Base-by-base conservation (phyloP, 2,797 vertebrate genomes). In the Falco peregrinus region DNA sequence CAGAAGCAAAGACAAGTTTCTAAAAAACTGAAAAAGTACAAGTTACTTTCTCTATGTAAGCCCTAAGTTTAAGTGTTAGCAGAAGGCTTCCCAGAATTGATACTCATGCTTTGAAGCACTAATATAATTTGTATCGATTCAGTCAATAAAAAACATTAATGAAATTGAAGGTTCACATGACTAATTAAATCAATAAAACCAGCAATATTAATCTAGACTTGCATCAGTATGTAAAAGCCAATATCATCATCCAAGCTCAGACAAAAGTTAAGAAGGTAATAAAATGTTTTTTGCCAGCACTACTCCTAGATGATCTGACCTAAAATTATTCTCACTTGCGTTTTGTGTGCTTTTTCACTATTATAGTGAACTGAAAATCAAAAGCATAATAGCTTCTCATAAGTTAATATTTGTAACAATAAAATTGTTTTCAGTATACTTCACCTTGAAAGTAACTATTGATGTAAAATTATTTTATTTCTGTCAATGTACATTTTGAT, bases 171-270 rank as follows among this genome's bases (percentile, higher is more conserved):
- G 26, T 68, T 67, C 92, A 76, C 37, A 77, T 91, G n/a, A 92
- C 83, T 87, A 95, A 95, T 93, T 93, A 89, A 96, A 97, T 94
- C 70, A 91, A 93, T 89, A 95, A 87, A 92, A 84, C 5, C 48
- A 92, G 56, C 54, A 89, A 87, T 91, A 91, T 79, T 94, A 92
- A 97, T 92, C 18, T 81, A 89, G 65, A 80, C 61, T 65, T 73
- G 48, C n/a, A 90, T 84, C 48, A 89, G 39, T 73, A 93, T 84
- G 61, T 90, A 91, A 91, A 95, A 91, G 25, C 18, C 68, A 84
- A 17, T 60, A 81, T 54, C 43, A 92, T 39, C 43, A 95, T 31
- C 39, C 61, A 93, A 84, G 39, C 37, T 41, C 26, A 90, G 41
- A 65, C 2, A 85, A 54, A 90, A 92, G 54, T 41, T 80, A 89